These are phyloP conservation scores for Lycocorax pyrrhopterus DNA, from an alignment of 2,113 vertebrate genomes.

Conservation along the genomic window DNA sequence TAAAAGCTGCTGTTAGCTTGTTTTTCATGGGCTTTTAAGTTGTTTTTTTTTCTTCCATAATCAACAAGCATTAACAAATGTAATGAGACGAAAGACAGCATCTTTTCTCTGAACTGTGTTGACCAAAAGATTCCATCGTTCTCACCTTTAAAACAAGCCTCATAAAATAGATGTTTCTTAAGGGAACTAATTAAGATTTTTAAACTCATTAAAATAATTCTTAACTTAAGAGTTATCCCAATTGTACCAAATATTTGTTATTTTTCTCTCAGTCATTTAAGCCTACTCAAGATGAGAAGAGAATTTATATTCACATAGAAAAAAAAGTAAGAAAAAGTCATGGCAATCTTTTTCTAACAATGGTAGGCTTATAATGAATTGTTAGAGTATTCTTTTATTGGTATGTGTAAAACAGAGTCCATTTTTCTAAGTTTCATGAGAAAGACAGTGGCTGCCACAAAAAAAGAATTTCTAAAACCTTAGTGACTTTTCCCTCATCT, in stretches of 20 bases:
- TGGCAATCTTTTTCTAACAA: background rate
- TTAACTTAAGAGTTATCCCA: background rate
- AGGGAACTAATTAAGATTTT: background rate
- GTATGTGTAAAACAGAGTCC: background rate
- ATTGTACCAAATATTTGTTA: background rate
- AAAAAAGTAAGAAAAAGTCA: background rate
- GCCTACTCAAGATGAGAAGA: background rate
- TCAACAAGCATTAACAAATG: background rate
- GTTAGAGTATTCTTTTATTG: background rate
- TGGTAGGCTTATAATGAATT: background rate
- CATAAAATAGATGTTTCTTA: background rate
- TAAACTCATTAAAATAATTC: background rate
- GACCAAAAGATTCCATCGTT: background rate
- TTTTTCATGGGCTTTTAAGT: fast-evolving
- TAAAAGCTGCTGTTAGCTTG: background rate
- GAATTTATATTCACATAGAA: background rate
- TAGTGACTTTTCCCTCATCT: background rate
- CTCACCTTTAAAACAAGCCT: background rate
- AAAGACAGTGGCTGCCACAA: background rate
- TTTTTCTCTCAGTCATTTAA: background rate
- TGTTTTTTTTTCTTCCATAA: background rate
- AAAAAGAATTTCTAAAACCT: background rate
- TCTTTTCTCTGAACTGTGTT: background rate
- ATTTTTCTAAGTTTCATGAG: background rate
- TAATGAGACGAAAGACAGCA: background rate